A percentile compares a stretch with the other conserved stretches of the same genome.
These are phyloP conservation scores for Brotula barbata DNA, from an alignment of 2,797 vertebrate genomes.

Conservation along the genomic window DNA sequence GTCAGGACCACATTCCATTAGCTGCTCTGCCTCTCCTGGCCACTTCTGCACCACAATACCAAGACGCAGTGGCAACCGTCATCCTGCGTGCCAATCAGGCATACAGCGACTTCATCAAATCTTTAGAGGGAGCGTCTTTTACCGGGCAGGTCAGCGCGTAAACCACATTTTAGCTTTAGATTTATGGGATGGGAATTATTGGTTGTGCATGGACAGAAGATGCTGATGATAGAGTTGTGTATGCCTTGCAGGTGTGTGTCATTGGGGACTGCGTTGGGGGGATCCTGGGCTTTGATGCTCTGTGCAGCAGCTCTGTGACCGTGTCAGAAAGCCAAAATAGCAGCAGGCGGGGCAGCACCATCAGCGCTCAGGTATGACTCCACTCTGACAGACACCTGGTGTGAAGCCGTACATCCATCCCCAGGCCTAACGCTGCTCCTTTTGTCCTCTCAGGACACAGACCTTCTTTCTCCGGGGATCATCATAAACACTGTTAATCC, in stretches of 20 bases:
- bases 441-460: constrained; percentile 82
- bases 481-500: constrained; percentile 82
- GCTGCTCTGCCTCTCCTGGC: constrained; percentile 94
- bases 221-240: not conserved
- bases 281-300: constrained; percentile 94
- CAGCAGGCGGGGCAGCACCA: constrained; percentile 91
- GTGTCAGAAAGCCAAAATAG: constrained; percentile 93
- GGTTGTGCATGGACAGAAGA: not conserved
- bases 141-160: constrained; percentile 87
- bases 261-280: constrained; percentile 97
- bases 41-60: constrained; percentile 94
- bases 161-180: not conserved
- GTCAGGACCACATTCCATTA: constrained; percentile 97
- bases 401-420: no score
- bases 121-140: constrained; percentile 87
- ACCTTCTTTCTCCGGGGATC: constrained; percentile 91
- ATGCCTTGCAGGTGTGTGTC: constrained; percentile 86
- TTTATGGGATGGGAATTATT: no score
- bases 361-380: constrained; percentile 88
- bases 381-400: not conserved
- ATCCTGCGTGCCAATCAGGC: constrained; percentile 94
- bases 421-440: no score
- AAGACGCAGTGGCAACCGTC: constrained; percentile 91
- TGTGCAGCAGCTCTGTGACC: constrained; percentile 90
- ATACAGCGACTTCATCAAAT: constrained; percentile 92